Percentiles rank a stretch among this genome's conserved stretches.
These are phyloP conservation scores for Diploptera punctata DNA, from an alignment of 2,888 invertebrate species.

Conservation along the genomic window DNA sequence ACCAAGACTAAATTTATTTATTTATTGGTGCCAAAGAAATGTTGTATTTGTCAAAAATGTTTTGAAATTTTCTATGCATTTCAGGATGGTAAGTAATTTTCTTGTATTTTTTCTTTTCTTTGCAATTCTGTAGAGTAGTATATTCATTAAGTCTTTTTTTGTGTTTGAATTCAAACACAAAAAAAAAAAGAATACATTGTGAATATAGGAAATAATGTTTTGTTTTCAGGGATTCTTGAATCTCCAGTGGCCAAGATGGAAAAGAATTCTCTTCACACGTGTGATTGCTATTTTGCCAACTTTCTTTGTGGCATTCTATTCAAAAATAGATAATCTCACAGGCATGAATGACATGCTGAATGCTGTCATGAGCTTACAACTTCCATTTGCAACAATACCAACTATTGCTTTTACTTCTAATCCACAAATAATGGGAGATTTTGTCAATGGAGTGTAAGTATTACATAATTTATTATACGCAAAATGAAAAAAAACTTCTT, in stretches of 20 bases:
- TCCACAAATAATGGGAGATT: slow-evolving; percentile 80
- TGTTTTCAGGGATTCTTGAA: slow-evolving; percentile 75
- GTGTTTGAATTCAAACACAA: too few species aligned
- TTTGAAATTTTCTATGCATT: too few species aligned
- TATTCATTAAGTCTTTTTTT: too few species aligned
- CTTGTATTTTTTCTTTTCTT: too few species aligned
- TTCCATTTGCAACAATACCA: slow-evolving; percentile 88
- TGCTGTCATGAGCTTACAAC: slow-evolving; percentile 84
- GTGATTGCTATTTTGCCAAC: slow-evolving; percentile 81
- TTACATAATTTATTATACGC: too few species aligned
- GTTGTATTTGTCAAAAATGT: too few species aligned
- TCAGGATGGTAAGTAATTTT: too few species aligned
- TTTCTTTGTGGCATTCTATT: slow-evolving; percentile 72
- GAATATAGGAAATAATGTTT: too few species aligned
- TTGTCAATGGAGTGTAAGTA: slow-evolving; percentile 78
- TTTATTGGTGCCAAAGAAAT: too few species aligned
- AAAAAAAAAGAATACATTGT: too few species aligned
- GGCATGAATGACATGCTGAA: slow-evolving; percentile 86
- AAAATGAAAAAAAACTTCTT: not conserved
- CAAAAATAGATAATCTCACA: slow-evolving; percentile 71
- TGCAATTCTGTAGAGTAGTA: too few species aligned
- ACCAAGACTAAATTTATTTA: too few species aligned
- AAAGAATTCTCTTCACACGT: slow-evolving; percentile 82
- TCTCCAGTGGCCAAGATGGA: slow-evolving; percentile 86
- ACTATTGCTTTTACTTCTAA: slow-evolving; percentile 87